A percentile compares a stretch with the other conserved stretches of the same genome.
Conservation (phyloP, 2,113 vertebrate genomes). For the Pungitius pungitius region DNA sequence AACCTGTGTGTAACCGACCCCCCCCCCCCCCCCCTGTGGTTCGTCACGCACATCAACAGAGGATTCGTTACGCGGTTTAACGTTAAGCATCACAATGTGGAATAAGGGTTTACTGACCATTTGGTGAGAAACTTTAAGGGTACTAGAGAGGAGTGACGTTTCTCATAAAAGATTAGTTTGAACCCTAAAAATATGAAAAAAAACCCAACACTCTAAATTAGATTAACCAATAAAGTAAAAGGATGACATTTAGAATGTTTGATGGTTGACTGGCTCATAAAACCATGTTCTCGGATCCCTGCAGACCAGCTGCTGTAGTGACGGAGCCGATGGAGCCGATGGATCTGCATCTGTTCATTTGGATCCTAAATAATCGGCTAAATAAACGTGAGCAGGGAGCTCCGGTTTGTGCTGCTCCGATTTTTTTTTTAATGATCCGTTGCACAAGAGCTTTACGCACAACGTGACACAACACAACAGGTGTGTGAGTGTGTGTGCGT, state of each 20-base stretch:
- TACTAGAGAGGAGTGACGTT: too few relatives aligned
- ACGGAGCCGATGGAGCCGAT: not conserved
- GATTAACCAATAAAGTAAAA: too few relatives aligned
- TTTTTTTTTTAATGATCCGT: not conserved
- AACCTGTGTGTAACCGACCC: slow-evolving; percentile 2
- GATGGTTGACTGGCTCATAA: not conserved
- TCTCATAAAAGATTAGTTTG: too few relatives aligned
- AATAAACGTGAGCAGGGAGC: not conserved
- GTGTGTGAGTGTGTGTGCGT: slow-evolving; percentile 25
- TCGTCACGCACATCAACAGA: too few relatives aligned
- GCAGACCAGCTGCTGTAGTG: not conserved
- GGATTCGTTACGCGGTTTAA: too few relatives aligned
- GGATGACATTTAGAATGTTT: too few relatives aligned
- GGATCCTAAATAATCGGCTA: too few relatives aligned
- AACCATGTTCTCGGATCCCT: not conserved
- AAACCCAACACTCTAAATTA: too few relatives aligned
- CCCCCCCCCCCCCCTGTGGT: too few relatives aligned
- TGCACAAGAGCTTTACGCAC: slow-evolving; percentile 11
- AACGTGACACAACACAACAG: slow-evolving; percentile 44
- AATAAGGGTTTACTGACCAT: not conserved
- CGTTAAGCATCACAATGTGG: too few relatives aligned
- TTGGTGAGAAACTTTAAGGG: not conserved
- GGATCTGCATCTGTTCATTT: not conserved
- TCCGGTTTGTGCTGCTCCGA: not conserved
- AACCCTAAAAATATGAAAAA: too few relatives aligned